Base-by-base conservation (phyloP, 2,888 invertebrate species). In the Rotaria sp. region DNA sequence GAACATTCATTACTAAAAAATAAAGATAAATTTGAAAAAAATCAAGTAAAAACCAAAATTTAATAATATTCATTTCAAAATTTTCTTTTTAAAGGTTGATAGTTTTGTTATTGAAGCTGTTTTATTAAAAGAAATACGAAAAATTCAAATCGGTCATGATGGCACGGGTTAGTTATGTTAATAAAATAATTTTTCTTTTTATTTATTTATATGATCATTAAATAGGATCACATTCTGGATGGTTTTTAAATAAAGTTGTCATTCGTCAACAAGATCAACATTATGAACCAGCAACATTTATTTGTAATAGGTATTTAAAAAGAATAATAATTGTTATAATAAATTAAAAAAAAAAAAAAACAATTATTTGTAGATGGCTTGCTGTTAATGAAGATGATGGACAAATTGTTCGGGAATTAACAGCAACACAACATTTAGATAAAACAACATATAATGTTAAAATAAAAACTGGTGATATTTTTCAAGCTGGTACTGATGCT, bases 121-220 rank as follows among this genome's bases (percentile, higher is more conserved):
- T 30, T 89, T 89, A 41, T 88, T 91, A 87, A 89, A 89, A 87
- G 89, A 90, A 87, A 86, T 91, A 86, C 89, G 88, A 52, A 91
- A 90, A 88, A 90, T 91, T 80, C 88, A 90, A 24, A 89, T 91
- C 30, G 91, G 91, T 21, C 91, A 91, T 88, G 90, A 91, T 88
- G 91, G 91, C 8, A 88, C 89, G 84, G 91, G 91, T 48, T 91
- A 91, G 91, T 91, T 89, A 88, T 89, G 91, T 30, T 90, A 90
- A 87, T 90, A 90, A 87, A 90, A 24, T 4, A 3, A 21, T 21
- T 21, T 10, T 5, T 52, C 2, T 7, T 59, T n/a, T 59, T n/a
- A 91, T 26, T 88, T 90, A 10, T 88, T 91, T 2, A 21, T 89
- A 89, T 88, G 91, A 91, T 88, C 91, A 91, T 87, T 89, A 90